These are phyloP conservation scores for Morpho deidamia DNA, from an alignment of 2,888 invertebrate species.

Conservation along the genomic window DNA sequence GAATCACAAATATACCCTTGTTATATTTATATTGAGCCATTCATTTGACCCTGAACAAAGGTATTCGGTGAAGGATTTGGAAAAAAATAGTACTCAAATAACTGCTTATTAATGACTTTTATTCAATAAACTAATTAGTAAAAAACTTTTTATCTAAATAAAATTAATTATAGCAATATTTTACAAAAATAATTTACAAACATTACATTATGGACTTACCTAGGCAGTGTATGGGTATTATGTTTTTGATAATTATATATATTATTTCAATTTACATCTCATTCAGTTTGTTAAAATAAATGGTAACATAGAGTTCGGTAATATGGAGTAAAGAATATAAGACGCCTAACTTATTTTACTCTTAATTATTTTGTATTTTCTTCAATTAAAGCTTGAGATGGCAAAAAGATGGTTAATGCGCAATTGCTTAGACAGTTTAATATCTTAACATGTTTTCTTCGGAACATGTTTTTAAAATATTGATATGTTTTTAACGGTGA, in stretches of 20 bases:
- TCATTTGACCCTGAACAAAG: too few species aligned
- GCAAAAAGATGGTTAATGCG: constrained; percentile 37
- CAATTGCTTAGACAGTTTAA: constrained; percentile 5
- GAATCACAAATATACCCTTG: too few species aligned
- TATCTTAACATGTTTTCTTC: neutral
- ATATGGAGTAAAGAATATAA: constrained; percentile 9
- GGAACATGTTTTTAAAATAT: too few species aligned
- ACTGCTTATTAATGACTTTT: constrained; percentile 16
- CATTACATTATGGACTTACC: constrained; percentile 36
- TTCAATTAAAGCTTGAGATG: constrained; percentile 62
- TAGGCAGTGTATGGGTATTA: constrained; percentile 47
- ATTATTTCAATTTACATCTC: constrained; percentile 1
- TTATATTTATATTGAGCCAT: neutral
- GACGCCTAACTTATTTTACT: constrained; percentile 15
- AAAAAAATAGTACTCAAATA: constrained; percentile 8
- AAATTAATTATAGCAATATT: constrained; percentile 46
- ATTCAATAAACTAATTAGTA: constrained; percentile 29
- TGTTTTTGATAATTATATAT: neutral
- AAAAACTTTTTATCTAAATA: constrained; percentile 34
- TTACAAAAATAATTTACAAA: constrained; percentile 64
- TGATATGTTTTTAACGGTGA: neutral
- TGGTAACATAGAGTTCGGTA: constrained; percentile 44
- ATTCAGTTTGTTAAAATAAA: constrained; percentile 20
- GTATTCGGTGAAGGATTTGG: too few species aligned
- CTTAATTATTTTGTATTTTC: constrained; percentile 31